Evolutionary conservation across 2,797 vertebrate species (phyloP).

Genomic region (Tinamus major): DNA sequence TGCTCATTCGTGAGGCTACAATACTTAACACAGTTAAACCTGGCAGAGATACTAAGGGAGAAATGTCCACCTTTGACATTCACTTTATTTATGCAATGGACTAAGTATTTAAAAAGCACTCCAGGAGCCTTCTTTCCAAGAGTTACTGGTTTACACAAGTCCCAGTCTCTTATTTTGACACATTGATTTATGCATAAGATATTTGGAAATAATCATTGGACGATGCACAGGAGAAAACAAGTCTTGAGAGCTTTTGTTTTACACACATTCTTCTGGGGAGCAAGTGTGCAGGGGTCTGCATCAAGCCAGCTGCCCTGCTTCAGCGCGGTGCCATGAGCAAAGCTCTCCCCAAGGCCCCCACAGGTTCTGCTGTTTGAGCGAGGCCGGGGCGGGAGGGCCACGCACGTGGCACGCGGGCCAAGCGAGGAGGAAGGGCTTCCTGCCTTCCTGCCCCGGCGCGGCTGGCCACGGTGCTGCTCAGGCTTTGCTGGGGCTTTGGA

Average conservation of each 20-base stretch:
- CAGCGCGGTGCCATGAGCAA: neutral
- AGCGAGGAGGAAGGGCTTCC: neutral
- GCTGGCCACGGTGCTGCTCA: neutral
- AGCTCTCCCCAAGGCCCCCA: neutral
- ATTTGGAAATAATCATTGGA: neutral
- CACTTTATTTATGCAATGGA: neutral
- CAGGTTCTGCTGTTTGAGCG: neutral
- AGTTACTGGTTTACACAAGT: neutral
- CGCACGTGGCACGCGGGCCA: neutral
- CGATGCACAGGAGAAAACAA: neutral
- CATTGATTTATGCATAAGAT: neutral
- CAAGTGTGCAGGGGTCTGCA: neutral
- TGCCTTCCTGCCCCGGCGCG: too few relatives aligned
- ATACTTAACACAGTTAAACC: conserved; percentile 9
- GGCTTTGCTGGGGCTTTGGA: neutral
- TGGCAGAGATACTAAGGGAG: neutral
- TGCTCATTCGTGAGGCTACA: neutral
- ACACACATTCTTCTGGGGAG: neutral
- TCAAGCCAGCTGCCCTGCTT: neutral
- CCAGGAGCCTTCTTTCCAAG: neutral
- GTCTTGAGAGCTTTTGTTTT: neutral
- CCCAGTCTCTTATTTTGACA: neutral
- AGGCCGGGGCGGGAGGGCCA: neutral
- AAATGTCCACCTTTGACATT: neutral
- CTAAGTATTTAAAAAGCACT: neutral